phyloP scores from a whole-genome alignment of 2,888 invertebrate species.

The Therioaphis trifolii region DNA sequence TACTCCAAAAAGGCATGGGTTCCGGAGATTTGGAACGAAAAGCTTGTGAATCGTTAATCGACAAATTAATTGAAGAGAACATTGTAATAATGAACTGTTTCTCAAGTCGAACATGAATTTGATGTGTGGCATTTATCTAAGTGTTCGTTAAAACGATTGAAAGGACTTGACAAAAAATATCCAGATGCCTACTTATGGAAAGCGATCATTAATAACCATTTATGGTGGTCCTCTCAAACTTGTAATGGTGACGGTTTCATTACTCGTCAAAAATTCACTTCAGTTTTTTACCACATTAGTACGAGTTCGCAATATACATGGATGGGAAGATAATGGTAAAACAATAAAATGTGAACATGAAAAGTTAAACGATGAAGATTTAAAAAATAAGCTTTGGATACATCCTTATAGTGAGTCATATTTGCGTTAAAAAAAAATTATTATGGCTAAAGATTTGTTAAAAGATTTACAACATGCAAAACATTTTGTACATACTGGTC shows the following conservation, averaged over 20 bases:
- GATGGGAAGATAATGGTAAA: constrained; percentile 19
- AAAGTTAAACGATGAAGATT: constrained; percentile 6
- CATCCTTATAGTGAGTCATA: too few relatives aligned
- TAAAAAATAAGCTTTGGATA: constrained; percentile 25
- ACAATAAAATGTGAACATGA: constrained; percentile 8
- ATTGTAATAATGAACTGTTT: constrained; percentile 2
- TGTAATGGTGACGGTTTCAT: too few relatives aligned
- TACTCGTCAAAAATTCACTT: constrained; percentile 21
- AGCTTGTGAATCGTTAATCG: too few relatives aligned
- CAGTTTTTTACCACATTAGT: not conserved
- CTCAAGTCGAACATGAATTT: constrained; percentile 7
- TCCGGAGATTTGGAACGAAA: too few relatives aligned
- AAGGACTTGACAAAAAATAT: constrained; percentile 14
- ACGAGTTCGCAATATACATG: not conserved
- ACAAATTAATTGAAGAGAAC: not conserved
- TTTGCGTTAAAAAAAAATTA: too few relatives aligned
- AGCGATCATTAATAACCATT: constrained; percentile 13
- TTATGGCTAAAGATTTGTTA: too few relatives aligned
- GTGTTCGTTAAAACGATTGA: constrained; percentile 13
- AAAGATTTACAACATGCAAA: too few relatives aligned
- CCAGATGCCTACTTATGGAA: constrained; percentile 10
- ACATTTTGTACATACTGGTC: too few relatives aligned
- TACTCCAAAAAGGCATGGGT: too few relatives aligned
- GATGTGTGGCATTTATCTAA: too few relatives aligned
- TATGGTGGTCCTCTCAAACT: constrained; percentile 16